Percentiles rank a stretch among this genome's conserved stretches.
Conservation (phyloP, 1,140 invertebrate species). For the Aphis craccivora region DNA sequence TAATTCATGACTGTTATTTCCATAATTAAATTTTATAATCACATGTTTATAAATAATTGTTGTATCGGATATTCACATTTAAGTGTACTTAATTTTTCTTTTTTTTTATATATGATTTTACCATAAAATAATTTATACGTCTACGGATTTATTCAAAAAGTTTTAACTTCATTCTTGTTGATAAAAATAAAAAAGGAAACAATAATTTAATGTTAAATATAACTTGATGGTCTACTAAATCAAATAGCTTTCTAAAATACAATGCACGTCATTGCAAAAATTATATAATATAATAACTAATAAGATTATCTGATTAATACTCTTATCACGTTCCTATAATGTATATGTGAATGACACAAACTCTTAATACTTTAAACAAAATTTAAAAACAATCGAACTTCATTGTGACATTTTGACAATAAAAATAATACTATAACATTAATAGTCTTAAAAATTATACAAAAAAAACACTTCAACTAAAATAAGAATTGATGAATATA, state of each 20-base stretch:
- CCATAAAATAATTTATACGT: too few species aligned
- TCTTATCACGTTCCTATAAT: not conserved
- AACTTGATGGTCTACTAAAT: not conserved
- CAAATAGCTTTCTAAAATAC: conserved; percentile 12
- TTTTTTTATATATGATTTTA: too few species aligned
- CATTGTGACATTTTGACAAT: not conserved
- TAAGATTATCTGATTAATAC: not conserved
- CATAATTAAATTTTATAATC: not conserved
- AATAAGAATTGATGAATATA: not conserved
- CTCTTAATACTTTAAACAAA: not conserved
- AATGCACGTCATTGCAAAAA: too few species aligned
- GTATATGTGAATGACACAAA: too few species aligned
- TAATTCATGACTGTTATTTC: not conserved
- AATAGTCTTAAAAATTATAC: not conserved
- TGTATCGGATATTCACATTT: not conserved
- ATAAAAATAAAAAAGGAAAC: not conserved
- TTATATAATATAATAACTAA: not conserved
- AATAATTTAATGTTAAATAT: not conserved
- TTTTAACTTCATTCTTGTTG: not conserved
- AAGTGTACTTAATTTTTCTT: not conserved
- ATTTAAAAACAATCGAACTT: not conserved
- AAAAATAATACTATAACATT: not conserved
- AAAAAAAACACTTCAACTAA: not conserved
- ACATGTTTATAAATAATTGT: not conserved
- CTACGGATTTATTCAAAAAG: not conserved